Percentiles rank a stretch among this genome's conserved stretches.
phyloP scores from a whole-genome alignment of 2,113 vertebrate genomes.

The Rhineura floridana region DNA sequence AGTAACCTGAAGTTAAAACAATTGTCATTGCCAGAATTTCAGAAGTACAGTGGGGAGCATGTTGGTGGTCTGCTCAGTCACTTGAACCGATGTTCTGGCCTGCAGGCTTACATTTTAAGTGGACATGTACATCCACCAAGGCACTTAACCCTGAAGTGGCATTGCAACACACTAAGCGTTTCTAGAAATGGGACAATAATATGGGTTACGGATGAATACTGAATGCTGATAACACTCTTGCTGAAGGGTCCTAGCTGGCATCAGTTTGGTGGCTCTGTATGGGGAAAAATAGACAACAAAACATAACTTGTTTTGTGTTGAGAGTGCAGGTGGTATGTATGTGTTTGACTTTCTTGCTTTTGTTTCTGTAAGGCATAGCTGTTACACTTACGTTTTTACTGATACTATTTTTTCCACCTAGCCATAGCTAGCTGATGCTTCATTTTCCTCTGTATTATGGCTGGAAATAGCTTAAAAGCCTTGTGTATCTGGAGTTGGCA shows the following conservation, averaged over 20 bases:
- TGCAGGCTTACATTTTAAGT: not conserved
- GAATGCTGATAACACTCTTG: not conserved
- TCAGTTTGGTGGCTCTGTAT: not conserved
- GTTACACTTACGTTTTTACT: not conserved
- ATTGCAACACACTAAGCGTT: too few species aligned
- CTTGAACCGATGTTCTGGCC: not conserved
- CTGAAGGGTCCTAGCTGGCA: not conserved
- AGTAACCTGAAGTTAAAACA: not conserved
- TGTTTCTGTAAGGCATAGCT: constrained; percentile 4
- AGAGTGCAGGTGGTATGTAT: not conserved
- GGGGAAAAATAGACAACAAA: not conserved
- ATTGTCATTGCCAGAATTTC: not conserved
- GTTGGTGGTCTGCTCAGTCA: not conserved
- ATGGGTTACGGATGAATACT: not conserved
- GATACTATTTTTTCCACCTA: not conserved
- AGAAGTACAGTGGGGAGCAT: not conserved
- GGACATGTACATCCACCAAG: not conserved
- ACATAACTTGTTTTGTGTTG: not conserved
- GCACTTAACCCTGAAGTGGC: not conserved
- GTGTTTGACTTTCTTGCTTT: not conserved
- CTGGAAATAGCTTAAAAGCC: not conserved
- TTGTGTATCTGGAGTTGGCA: not conserved
- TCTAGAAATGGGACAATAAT: not conserved
- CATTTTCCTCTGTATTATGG: not conserved
- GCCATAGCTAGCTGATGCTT: not conserved